Base-by-base conservation (phyloP, 2,797 vertebrate species). In the Amniataba percoides region DNA sequence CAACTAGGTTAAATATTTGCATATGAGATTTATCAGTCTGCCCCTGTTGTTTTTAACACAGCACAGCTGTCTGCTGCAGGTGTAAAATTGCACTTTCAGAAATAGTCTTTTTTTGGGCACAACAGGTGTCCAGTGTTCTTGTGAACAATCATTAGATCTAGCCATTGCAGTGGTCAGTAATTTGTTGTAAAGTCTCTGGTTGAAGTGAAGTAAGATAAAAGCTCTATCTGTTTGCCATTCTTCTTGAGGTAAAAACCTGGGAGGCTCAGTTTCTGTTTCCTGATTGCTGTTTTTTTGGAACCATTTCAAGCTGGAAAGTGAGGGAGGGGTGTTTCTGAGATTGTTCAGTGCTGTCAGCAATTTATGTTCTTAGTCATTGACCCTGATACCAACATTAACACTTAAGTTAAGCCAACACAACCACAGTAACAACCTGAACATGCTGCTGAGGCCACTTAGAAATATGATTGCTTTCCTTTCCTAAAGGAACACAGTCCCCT, bases 391-490 rank as follows among this genome's bases (percentile, higher is more conserved):
- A 76, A 27, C 34, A 53, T 75, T 49, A 79, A 53, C 51, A 36
- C 23, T 40, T 70, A 73, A 84, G 5, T 83, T 81, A 78, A 75
- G 67, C 49, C n/a, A n/a, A n/a, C n/a, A n/a, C n/a, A n/a, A n/a
- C n/a, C n/a, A n/a, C n/a, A n/a, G n/a, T 7, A 57, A 53, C 5
- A 42, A 23, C 52, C 46, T 27, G 19, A 76, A 56, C 53, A 34
- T 36, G 27, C 34, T 57, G 31, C 12, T 31, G 49, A 57, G 27
- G 40, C 36, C 31, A 46, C 39, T n/a, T 39, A 0, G 45, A 56
- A 68, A 68, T 56, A 36, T 51, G 27, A 59, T 61, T 64, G 14
- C 0, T 16, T 53, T 59, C 0, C 7, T 45, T 68, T 27, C 16
- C 42, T 18, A 13, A 43, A 11, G 19, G 49, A 70, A 40, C 16